Conservation (phyloP, 2,888 invertebrate species). For the Mythimna impura region DNA sequence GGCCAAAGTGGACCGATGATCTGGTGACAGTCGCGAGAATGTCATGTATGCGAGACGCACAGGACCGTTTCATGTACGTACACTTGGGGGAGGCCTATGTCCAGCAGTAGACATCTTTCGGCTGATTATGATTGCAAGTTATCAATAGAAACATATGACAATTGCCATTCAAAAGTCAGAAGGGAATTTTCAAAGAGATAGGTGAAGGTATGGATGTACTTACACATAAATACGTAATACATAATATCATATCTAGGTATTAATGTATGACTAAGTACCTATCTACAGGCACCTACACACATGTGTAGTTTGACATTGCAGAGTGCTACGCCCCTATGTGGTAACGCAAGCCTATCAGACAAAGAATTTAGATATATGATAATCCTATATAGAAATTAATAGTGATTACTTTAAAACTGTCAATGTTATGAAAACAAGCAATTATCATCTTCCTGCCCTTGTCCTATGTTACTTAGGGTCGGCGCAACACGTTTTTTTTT, state of each 20-base stretch:
- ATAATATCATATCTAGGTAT: not conserved
- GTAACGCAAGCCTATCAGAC: conserved; percentile 27
- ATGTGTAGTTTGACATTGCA: conserved; percentile 29
- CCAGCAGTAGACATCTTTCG: too few relatives aligned
- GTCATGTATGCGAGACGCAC: too few relatives aligned
- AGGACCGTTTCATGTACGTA: too few relatives aligned
- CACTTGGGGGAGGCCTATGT: too few relatives aligned
- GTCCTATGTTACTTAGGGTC: too few relatives aligned
- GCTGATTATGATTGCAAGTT: too few relatives aligned
- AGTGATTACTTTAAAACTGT: not conserved
- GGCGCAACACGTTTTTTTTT: too few relatives aligned
- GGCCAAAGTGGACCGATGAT: too few relatives aligned
- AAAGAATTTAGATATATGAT: conserved; percentile 20
- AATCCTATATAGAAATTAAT: conserved; percentile 12
- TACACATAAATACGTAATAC: not conserved
- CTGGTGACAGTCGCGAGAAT: too few relatives aligned
- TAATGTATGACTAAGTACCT: not conserved
- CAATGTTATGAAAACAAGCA: not conserved
- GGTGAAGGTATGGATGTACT: not conserved
- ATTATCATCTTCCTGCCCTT: too few relatives aligned
- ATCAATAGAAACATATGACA: conserved; percentile 1
- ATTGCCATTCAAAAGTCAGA: not conserved
- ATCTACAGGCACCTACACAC: too few relatives aligned
- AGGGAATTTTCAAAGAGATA: conserved; percentile 11
- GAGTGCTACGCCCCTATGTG: conserved; percentile 40